Percentiles rank a stretch among this genome's conserved stretches.
Evolutionary conservation across 2,113 vertebrate species (phyloP).

Genomic region (Terrapene triunguis): DNA sequence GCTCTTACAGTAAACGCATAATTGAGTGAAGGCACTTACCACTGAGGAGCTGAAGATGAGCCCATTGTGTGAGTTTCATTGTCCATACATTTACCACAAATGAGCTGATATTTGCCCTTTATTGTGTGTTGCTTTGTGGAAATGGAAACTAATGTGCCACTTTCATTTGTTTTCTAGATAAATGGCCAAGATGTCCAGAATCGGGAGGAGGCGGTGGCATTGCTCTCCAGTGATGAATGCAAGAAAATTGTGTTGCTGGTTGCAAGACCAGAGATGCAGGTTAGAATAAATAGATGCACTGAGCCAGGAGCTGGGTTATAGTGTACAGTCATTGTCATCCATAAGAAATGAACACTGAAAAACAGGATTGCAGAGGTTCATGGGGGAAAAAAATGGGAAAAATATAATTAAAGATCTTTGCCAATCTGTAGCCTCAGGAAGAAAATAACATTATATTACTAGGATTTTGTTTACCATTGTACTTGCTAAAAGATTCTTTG

Average conservation of each 20-base stretch:
- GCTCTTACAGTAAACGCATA: constrained; percentile 84
- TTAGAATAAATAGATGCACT: constrained; percentile 73
- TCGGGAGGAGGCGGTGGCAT: constrained; percentile 91
- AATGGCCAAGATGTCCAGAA: constrained; percentile 96
- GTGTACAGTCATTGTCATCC: neutral
- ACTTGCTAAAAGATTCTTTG: neutral
- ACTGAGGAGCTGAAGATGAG: constrained; percentile 79
- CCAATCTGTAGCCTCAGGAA: neutral
- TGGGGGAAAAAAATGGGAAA: neutral
- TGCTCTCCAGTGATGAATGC: constrained; percentile 91
- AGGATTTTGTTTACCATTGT: constrained; percentile 2
- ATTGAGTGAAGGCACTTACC: constrained; percentile 87
- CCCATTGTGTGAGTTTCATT: constrained; percentile 78
- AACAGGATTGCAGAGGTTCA: neutral
- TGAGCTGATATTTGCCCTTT: constrained; percentile 83
- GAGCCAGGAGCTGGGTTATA: neutral
- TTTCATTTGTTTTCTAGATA: constrained; percentile 90
- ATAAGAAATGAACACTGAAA: constrained; percentile 29
- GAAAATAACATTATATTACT: neutral
- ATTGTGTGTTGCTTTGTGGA: constrained; percentile 80
- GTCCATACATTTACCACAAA: constrained; percentile 83
- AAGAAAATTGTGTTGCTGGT: constrained; percentile 92
- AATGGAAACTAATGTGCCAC: constrained; percentile 82
- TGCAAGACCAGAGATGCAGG: constrained; percentile 93
- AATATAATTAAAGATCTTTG: constrained; percentile 1